Percentiles rank a stretch among this genome's conserved stretches.
Evolutionary conservation across 2,888 invertebrate genomes (phyloP).

Genomic region (Lomographa bimaculata): DNA sequence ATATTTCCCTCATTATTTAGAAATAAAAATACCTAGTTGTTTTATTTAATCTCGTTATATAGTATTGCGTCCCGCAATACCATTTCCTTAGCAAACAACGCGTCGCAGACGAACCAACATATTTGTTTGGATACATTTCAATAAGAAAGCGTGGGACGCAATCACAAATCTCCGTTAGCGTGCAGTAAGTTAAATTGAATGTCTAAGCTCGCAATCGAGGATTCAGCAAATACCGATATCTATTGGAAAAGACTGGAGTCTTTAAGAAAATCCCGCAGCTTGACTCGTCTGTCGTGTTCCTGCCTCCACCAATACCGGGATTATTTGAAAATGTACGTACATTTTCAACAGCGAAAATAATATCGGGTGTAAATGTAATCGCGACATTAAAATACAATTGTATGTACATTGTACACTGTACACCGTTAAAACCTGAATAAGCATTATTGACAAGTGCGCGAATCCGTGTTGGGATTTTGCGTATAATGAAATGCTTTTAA

Average conservation of each 20-base stretch:
- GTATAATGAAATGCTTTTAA: too few species aligned
- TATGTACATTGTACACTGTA: neutral
- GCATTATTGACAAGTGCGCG: neutral
- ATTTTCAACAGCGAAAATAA: conserved; percentile 11
- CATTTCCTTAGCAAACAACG: neutral
- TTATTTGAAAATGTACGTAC: conserved; percentile 29
- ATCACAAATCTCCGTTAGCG: conserved; percentile 63
- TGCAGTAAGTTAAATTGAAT: conserved; percentile 74
- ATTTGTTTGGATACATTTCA: conserved; percentile 20
- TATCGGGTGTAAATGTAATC: conserved; percentile 7
- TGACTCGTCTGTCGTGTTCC: conserved; percentile 50
- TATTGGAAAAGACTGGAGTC: conserved; percentile 62
- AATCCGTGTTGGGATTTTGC: too few species aligned
- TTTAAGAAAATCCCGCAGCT: conserved; percentile 65
- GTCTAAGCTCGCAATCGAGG: conserved; percentile 68
- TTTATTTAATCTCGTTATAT: too few species aligned
- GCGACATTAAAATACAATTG: conserved; percentile 3
- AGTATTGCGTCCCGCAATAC: neutral
- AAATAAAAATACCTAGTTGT: too few species aligned
- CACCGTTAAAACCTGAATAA: neutral
- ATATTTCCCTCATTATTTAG: too few species aligned
- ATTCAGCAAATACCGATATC: conserved; percentile 71
- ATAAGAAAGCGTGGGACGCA: conserved; percentile 42
- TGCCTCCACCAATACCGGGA: conserved; percentile 25
- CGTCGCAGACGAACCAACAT: conserved; percentile 4